Base-by-base conservation (phyloP, 2,113 vertebrate species). In the Lycocorax pyrrhopterus region DNA sequence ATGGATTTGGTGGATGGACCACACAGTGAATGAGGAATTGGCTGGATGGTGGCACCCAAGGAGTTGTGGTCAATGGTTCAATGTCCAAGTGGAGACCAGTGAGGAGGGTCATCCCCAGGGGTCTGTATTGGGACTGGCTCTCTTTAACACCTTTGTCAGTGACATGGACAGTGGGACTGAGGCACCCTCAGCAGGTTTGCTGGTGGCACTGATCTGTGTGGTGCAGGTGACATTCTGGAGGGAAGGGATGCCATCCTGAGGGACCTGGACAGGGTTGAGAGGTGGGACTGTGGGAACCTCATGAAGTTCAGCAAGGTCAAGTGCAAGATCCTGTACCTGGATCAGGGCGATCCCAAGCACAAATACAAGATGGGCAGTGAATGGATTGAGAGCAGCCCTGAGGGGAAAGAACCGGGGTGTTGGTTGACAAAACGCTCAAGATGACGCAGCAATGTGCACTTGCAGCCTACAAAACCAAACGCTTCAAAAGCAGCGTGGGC, bases 81-180 rank as follows among this genome's bases (percentile, higher is more conserved):
- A 3, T 74, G 69, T 46, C 29, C 52, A 53, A 4, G 52, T 29
- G 35, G 58, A 29, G 21, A 12, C 5, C 26, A 58, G 43, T 6
- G 52, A 53, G 10, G 10, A 16, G 15, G 25, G 46, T 10, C 7
- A 7, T 62, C 6, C 46, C 41, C 47, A 51, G 68, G 35, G 59
- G 14, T 64, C 21, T 7, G 37, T 16, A 3, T 1, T 44, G 67
- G 51, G 22, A 32, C 12, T 0, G 1, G 12, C 0, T 1, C 37
- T 74, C 13, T 52, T 16, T n/a, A 8, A 29, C 7, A 5, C 29
- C 44, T 41, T 25, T 39, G 68, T 33, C 37, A 27, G 12, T 35
- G 44, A 25, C 59, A 29, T 2, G 43, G 37, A 51, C 15, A 66
- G 37, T 25, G 68, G 44, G 12, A 66, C 58, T 25, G 41, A 71